Base-by-base conservation (phyloP, 2,888 invertebrate genomes). In the Operophtera brumata region DNA sequence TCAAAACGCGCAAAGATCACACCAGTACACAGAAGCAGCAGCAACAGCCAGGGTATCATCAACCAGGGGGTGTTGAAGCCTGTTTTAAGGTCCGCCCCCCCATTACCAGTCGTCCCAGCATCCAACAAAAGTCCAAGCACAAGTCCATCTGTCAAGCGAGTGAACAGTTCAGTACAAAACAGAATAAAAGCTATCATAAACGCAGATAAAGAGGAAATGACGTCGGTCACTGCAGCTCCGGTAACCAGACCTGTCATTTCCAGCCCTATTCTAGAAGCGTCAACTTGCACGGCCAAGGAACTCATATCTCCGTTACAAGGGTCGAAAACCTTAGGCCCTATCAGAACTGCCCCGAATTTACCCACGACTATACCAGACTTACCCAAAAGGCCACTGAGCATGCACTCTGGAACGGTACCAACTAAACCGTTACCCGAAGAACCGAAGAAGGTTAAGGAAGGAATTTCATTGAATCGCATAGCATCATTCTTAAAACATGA, bases 261-360 rank as follows among this genome's bases (percentile, higher is more conserved):
- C 6, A 94, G 94, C 59, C 96, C 96, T 0, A 94, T 96, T 45
- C 81, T 96, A 47, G 95, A 96, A 77, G 93, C 94, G 2, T 96
- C 96, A 0, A 96, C 96, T 0, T 95, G 94, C 64, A 93, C 94
- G 0, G 95, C 94, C 0, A 94, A 94, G 69, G 94, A 95, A 67
- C 74, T 95, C 7, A 91, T 94, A 40, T 92, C 93, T 0, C 93
- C 94, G 0, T 83, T 93, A 30, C 91, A 92, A 70, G 90, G 92
- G 0, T 89, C 91, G 0, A 92, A 92, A 48, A 92, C 93, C 0
- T 89, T 93, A 57, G 88, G 93, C 0, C 93, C 94, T 0, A 66
- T 84, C 0, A 83, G 94, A 57, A 84, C 93, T 0, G 94, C 93
- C 0, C 93, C 95, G 0, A 88, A 86, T 0, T 71, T 90, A 1